Percentiles rank a stretch among this genome's conserved stretches.
These are phyloP conservation scores for Sarcophaga variegata DNA, from an alignment of 2,888 invertebrate genomes.

Conservation along the genomic window DNA sequence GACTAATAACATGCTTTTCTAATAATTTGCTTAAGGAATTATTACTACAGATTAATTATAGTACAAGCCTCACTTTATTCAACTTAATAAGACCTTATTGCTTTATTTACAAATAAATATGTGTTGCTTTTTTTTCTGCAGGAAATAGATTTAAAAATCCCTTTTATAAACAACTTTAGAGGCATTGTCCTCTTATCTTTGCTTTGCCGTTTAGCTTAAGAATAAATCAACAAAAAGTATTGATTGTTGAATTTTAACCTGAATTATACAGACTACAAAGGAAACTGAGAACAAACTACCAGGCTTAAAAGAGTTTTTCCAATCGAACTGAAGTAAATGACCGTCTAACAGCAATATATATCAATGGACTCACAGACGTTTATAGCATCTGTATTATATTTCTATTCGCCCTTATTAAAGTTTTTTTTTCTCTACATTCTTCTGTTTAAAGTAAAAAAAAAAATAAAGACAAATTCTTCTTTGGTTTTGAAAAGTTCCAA, in stretches of 20 bases:
- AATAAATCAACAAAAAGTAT: conserved; percentile 6
- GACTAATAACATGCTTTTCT: too few species aligned
- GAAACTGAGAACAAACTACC: conserved; percentile 12
- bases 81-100: too few species aligned
- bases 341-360: conserved; percentile 21
- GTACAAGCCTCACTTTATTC: too few species aligned
- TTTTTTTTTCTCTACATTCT: neutral
- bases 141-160: too few species aligned
- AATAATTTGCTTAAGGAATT: too few species aligned
- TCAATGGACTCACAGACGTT: conserved; percentile 14
- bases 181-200: conserved; percentile 4
- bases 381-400: conserved; percentile 52
- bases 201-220: neutral
- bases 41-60: too few species aligned
- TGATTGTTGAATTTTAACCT: conserved; percentile 40
- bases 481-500: conserved; percentile 20
- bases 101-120: too few species aligned
- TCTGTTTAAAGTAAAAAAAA: neutral
- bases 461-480: neutral
- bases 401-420: conserved; percentile 39
- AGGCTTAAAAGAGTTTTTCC: neutral
- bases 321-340: neutral
- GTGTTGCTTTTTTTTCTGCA: too few species aligned
- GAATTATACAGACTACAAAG: neutral
- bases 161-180: neutral